Percentiles rank a stretch among this genome's conserved stretches.
Evolutionary conservation across 1,140 invertebrate genomes (phyloP).

Genomic region (Colletes latitarsis): DNA sequence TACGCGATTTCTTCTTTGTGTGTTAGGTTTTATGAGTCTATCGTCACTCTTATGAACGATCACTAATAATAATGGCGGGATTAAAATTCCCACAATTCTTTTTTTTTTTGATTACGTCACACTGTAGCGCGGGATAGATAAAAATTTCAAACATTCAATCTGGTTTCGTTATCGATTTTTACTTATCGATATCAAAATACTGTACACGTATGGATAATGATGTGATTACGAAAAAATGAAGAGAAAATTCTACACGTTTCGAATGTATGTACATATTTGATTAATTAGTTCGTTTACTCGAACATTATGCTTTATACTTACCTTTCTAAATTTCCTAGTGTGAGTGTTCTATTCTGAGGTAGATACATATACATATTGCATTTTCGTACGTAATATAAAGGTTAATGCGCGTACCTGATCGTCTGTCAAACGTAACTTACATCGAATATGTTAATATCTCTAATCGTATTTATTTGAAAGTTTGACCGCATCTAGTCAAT

Average conservation of each 20-base stretch:
- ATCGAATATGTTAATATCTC: background rate
- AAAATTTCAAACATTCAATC: constrained; percentile 35
- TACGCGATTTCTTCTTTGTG: background rate
- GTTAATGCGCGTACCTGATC: constrained; percentile 37
- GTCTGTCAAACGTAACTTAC: constrained; percentile 23
- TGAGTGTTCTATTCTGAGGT: constrained; percentile 45
- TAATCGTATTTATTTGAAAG: background rate
- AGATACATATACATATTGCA: constrained; percentile 25
- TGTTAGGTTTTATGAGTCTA: background rate
- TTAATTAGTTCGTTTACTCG: background rate
- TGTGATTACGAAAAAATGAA: background rate
- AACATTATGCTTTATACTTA: constrained; percentile 3
- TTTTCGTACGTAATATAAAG: constrained; percentile 49
- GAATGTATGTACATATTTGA: background rate
- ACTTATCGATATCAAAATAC: background rate
- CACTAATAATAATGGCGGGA: background rate
- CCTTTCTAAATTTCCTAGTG: constrained; percentile 23
- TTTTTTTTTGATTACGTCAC: constrained; percentile 25
- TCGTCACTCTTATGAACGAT: background rate
- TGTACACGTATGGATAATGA: background rate
- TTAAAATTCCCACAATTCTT: background rate
- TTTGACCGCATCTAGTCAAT: constrained; percentile 9
- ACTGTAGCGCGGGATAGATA: constrained; percentile 21
- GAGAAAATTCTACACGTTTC: background rate
- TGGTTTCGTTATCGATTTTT: background rate